Evolutionary conservation across 2,113 vertebrate species (phyloP), one percentile per base, ranked within the genome.

Genomic region (Lophotis ruficrista): DNA sequence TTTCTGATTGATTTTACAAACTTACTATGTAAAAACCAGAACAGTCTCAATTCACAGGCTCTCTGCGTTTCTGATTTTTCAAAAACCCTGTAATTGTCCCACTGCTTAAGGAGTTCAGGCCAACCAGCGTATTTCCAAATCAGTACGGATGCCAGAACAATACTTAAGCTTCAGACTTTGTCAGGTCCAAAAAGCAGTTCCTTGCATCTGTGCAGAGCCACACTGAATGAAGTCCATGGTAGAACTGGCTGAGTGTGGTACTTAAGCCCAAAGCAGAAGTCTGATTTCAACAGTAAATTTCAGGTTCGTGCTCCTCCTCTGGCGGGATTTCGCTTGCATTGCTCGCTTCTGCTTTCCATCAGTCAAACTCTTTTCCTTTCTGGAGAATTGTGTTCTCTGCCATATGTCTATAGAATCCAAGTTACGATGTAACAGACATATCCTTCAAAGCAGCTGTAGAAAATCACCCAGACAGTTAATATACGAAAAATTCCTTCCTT

Each of bases 401-500:
- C 90, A 87, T 96, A 68, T 72, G 95, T 87, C 82, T 76, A 65
- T 28, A 96, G 86, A 77, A 68, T 96, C 93, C 94, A 95, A 95
- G 77, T 83, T 93, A 84, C 61, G 91, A 76, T 96, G 79, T 89
- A 92, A 91, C 95, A 97, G 96, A 93, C 95, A 81, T 14, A 90
- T 77, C 83, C 94, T 84, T 95, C 93, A 96, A 96, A 96, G 87
- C 94, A 96, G 93, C 95, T 96, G 92, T 83, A 95, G 93, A 97
- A 95, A 97, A 95, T 97, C 95, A 95, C 65, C 47, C 95, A 60
- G 89, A 89, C 95, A 95, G 90, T 92, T 96, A 83, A 96, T 93
- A 93, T 54, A 97, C 93, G 90, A 83, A 94, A 94, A 82, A 94
- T 70, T 89, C 68, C 91, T 89, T 91, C 95, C 54, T 79, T 61